Base-by-base conservation (phyloP, 2,888 invertebrate species). In the Lasioglossum figueresi region DNA sequence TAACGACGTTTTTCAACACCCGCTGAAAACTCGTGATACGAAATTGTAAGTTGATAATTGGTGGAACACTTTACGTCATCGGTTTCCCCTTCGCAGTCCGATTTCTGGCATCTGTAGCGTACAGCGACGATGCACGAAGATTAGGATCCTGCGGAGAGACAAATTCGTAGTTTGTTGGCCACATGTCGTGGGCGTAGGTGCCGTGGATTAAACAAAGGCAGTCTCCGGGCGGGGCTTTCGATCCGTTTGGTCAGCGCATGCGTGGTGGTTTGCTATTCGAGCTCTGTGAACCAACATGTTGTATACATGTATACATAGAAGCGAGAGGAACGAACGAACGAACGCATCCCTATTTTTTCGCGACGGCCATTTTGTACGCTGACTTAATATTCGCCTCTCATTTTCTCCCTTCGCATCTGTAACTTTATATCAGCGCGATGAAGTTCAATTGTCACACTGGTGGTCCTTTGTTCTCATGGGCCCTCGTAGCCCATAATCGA, bases 191-290 rank as follows among this genome's bases (percentile, higher is more conserved):
- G 94, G 94, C 93, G 94, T 94, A 91, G 91, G 85, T 89, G 84
- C 81, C 79, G 83, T 72, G 91, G 90, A 92, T 93, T 92, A 93
- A 93, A 94, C 94, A 94, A 94, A 94, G 93, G 91, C 90, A 83
- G 84, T 89, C 90, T 89, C 88, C 92, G 93, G 94, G 94, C 94
- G 94, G 94, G 90, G 94, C 93, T 92, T 93, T 94, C 92, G 92
- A 92, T 92, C 89, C 89, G 90, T 72, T 89, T 81, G 79, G 85
- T 71, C 76, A 71, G 86, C 93, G 92, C 93, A 88, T 84, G 90
- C 92, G 92, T 79, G 19, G 8, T 14, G 12, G 56, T 12, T 34
- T 70, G 73, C 27, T 79, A 88, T 90, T 91, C 90, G 87, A 88
- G 86, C 89, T 84, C 84, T 73, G 73, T 56, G 76, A 76, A 45